Evolutionary conservation across 64 coral and sea anemone genomes (phyloP), one percentile per base, ranked within the genome.

Genomic region (Astreopora myriophthalma): DNA sequence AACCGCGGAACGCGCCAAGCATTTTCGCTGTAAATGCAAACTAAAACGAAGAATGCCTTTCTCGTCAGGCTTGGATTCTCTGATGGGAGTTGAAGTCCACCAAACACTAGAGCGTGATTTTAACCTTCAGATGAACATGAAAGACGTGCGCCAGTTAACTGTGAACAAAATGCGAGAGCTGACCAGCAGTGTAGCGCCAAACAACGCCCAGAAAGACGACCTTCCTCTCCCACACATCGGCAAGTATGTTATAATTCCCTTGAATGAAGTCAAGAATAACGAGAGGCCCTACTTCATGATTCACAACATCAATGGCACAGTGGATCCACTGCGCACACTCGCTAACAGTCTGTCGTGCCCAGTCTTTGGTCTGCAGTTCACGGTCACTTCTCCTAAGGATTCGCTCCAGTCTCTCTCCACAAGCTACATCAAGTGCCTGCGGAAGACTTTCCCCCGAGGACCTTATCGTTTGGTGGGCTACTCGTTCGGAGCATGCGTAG

Each of bases 101-200:
- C 95, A 96, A 51, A 96, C 79, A 4, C 79, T 96, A 10, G 95
- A 96, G 85, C 95, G 95, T 27, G 95, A 96, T 79, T 96, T 93
- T 52, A 86, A 93, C 60, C 93, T 96, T 89, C 95, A 96, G 24
- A 73, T 96, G 22, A 76, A 51, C 14, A 90, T 96, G 95, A 96
- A 96, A 79, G 95, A 96, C 31, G 95, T 96, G 32, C 91, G 91
- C 1, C 79, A 93, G 58, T 86, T 93, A 31, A 96, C 95, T 4
- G 79, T 96, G 14, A 93, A 90, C 63, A 93, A 93, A 46, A 93
- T 96, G 79, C 80, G 79, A 40, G 86, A 96, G 13, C 73, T 93
- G 62, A 70, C 70, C 34, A 96, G 86, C 76, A 85, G 78, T 52
- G 85, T 42, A 2, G 2, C 69, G 4, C 33, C 79, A 0, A 55